Conservation (phyloP, 2,888 invertebrate genomes). For the Eremobia ochroleuca region DNA sequence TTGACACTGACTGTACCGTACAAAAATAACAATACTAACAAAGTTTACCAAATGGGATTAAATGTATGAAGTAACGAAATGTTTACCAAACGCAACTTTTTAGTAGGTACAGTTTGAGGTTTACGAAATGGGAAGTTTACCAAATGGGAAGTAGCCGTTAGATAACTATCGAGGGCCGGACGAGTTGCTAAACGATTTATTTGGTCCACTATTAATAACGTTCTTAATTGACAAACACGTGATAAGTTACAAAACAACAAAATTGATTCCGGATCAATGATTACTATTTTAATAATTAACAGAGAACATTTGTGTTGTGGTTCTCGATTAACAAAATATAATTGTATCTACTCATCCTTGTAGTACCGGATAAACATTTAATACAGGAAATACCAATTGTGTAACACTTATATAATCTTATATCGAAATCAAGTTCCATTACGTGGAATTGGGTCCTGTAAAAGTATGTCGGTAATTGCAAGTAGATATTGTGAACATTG, state of each 20-base stretch:
- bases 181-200: slow-evolving; percentile 10
- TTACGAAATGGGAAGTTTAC: too few species aligned
- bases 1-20: too few species aligned
- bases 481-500: slow-evolving; percentile 72
- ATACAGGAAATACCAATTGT: slow-evolving; percentile 62
- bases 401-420: slow-evolving; percentile 63
- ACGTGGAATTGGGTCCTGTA: slow-evolving; percentile 74
- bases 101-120: too few species aligned
- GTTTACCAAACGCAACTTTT: too few species aligned
- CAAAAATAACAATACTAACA: too few species aligned
- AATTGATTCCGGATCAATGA: slow-evolving; percentile 20
- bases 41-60: too few species aligned
- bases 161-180: background rate
- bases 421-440: slow-evolving; percentile 68
- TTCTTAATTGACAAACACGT: slow-evolving; percentile 2
- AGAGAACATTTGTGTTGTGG: slow-evolving; percentile 9
- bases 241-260: slow-evolving; percentile 6
- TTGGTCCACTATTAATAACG: slow-evolving; percentile 11
- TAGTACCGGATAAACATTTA: slow-evolving; percentile 50
- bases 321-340: slow-evolving; percentile 29
- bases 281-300: slow-evolving; percentile 10
- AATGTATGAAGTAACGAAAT: too few species aligned
- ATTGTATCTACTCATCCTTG: slow-evolving; percentile 45
- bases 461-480: slow-evolving; percentile 66
- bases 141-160: too few species aligned